A percentile compares a stretch with the other conserved stretches of the same genome.
Evolutionary conservation across 1,140 invertebrate species (phyloP).

Genomic region (Eumeta japonica): DNA sequence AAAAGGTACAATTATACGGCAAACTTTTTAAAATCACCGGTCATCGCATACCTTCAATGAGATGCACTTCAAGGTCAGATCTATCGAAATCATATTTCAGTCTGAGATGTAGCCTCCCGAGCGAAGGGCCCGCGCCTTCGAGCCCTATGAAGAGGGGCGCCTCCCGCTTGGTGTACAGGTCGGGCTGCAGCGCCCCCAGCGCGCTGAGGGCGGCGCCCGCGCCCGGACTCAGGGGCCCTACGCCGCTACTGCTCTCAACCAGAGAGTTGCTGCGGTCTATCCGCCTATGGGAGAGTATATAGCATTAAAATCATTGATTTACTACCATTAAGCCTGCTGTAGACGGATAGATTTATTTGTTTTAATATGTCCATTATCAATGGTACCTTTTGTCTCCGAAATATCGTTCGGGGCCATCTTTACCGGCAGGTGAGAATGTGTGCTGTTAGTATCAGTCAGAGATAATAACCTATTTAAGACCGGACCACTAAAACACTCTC

Average conservation of each 20-base stretch:
- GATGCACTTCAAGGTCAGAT: conserved; percentile 82
- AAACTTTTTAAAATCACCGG: too few species aligned
- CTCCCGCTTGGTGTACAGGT: conserved; percentile 76
- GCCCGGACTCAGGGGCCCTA: conserved; percentile 44
- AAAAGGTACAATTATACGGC: too few species aligned
- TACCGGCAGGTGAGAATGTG: too few species aligned
- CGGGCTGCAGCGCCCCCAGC: conserved; percentile 81
- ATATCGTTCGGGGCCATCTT: too few species aligned
- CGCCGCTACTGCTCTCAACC: conserved; percentile 48
- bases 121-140: conserved; percentile 60
- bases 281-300: conserved; percentile 17
- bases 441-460: too few species aligned
- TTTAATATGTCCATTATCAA: too few species aligned
- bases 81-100: conserved; percentile 87
- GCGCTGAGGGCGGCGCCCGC: conserved; percentile 61
- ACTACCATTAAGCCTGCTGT: too few species aligned
- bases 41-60: conserved; percentile 83
- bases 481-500: too few species aligned
- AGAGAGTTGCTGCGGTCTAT: conserved; percentile 56
- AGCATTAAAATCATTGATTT: too few species aligned
- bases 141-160: conserved; percentile 70
- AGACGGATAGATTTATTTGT: too few species aligned
- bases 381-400: too few species aligned
- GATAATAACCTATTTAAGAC: too few species aligned
- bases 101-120: conserved; percentile 80